Evolutionary conservation across 2,113 vertebrate genomes (phyloP).

Genomic region (Labeo rohita): DNA sequence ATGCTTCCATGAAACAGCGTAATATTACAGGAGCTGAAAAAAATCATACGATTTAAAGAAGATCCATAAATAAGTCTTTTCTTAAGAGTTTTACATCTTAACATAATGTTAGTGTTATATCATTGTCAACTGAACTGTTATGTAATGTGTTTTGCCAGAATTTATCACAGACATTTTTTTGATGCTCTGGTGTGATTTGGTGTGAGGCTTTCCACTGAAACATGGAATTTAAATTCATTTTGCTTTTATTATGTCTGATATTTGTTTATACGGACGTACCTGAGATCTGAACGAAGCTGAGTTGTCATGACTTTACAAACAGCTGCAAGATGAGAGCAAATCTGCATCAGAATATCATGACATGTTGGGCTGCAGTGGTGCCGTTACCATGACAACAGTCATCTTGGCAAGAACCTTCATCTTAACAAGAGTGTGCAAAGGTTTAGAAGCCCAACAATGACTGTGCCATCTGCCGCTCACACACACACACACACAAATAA

Average conservation of each 20-base stretch:
- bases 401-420: conserved; percentile 8
- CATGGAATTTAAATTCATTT: not conserved
- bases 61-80: not conserved
- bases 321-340: conserved; percentile 6
- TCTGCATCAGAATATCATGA: conserved; percentile 52
- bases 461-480: not conserved
- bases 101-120: not conserved
- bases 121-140: not conserved
- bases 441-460: conserved; percentile 30
- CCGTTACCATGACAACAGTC: conserved; percentile 69
- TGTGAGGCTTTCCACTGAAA: too few relatives aligned
- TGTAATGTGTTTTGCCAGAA: not conserved
- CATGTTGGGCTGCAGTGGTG: conserved; percentile 58
- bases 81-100: not conserved
- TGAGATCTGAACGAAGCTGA: not conserved
- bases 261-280: not conserved
- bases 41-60: not conserved
- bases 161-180: conserved; percentile 16
- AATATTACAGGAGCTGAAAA: conserved; percentile 28
- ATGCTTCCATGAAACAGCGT: not conserved
- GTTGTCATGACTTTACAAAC: not conserved
- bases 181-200: not conserved
- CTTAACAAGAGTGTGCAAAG: conserved; percentile 52
- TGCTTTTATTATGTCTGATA: not conserved
- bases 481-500: not conserved